Conservation (phyloP, 2,797 vertebrate species). For the Anolis apletophallus region DNA sequence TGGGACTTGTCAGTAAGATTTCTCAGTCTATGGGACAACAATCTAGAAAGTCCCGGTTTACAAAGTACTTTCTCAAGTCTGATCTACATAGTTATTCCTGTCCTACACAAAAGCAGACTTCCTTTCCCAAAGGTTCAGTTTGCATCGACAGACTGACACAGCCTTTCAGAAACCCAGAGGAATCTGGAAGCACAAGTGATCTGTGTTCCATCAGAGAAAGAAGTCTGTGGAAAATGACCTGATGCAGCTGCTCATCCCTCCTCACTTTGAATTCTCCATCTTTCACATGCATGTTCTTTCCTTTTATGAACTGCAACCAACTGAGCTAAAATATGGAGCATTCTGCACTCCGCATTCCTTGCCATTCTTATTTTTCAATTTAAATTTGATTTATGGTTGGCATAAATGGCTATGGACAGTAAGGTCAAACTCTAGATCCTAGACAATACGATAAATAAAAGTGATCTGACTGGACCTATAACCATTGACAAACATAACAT, state of each 20-base stretch:
- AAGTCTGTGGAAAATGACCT: too few relatives aligned
- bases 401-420: background rate
- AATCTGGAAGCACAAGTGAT: background rate
- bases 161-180: background rate
- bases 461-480: too few relatives aligned
- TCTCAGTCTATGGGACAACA: background rate
- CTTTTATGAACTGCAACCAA: background rate
- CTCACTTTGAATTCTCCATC: background rate
- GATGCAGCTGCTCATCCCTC: too few relatives aligned
- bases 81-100: background rate
- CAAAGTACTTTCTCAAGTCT: background rate
- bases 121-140: background rate
- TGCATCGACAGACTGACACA: background rate
- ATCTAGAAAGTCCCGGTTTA: background rate
- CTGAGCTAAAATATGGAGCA: background rate
- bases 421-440: background rate
- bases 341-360: background rate
- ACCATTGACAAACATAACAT: background rate
- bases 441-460: background rate
- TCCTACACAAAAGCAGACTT: background rate
- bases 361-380: background rate
- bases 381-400: background rate
- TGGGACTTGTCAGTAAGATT: background rate
- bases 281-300: background rate
- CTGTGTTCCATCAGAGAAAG: background rate